Evolutionary conservation across 2,113 vertebrate species (phyloP).

Genomic region (Ophiodon elongatus): DNA sequence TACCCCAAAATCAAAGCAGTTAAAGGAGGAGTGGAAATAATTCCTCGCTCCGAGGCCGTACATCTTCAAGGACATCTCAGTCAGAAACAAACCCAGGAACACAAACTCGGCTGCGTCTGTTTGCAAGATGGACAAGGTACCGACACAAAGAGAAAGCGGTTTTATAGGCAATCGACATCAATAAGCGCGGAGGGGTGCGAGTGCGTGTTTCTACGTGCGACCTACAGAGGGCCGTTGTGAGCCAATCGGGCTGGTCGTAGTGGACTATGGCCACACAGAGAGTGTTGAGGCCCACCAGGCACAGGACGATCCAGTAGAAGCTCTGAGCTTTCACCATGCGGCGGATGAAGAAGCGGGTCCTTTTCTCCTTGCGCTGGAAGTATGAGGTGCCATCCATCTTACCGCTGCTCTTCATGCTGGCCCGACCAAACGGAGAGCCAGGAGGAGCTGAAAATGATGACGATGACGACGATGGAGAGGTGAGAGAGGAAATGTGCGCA

Average conservation of each 20-base stretch:
- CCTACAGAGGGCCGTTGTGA: slow-evolving; percentile 92
- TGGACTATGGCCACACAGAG: slow-evolving; percentile 97
- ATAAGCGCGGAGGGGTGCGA: too few relatives aligned
- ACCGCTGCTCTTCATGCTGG: slow-evolving; percentile 92
- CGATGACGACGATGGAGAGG: background rate
- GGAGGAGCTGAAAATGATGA: slow-evolving; percentile 67
- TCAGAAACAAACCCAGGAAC: slow-evolving; percentile 96
- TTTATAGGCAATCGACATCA: background rate
- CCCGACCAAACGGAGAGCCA: slow-evolving; percentile 94
- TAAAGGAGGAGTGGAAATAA: slow-evolving; percentile 99
- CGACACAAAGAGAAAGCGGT: background rate
- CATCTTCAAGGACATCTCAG: slow-evolving; percentile 98
- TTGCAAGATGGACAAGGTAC: background rate
- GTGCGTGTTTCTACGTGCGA: background rate
- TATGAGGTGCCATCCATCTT: slow-evolving; percentile 94
- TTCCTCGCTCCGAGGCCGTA: slow-evolving; percentile 94
- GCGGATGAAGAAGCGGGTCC: slow-evolving; percentile 95
- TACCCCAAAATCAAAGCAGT: slow-evolving; percentile 99
- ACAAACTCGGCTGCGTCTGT: slow-evolving; percentile 96
- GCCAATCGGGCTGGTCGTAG: slow-evolving; percentile 93
- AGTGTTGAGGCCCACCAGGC: slow-evolving; percentile 96
- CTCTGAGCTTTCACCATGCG: slow-evolving; percentile 98
- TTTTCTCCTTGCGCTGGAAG: slow-evolving; percentile 96
- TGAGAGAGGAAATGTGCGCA: slow-evolving; percentile 15
- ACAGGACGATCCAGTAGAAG: slow-evolving; percentile 98